Conservation (phyloP, 2,113 vertebrate genomes). For the Arothron firmamentum region DNA sequence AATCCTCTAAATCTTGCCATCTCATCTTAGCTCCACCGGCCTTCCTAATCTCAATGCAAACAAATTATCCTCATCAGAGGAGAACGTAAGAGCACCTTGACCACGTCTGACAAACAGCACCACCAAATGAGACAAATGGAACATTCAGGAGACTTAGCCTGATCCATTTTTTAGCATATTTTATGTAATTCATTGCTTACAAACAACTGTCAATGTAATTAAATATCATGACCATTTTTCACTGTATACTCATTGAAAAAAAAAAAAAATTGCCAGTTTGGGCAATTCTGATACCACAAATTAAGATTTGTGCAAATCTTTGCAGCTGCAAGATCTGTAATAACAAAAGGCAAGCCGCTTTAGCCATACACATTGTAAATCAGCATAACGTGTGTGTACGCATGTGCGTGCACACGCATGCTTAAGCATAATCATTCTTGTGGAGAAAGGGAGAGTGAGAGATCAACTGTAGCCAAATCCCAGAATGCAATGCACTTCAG, state of each 20-base stretch:
- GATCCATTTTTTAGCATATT: background rate
- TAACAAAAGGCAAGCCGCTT: slow-evolving; percentile 28
- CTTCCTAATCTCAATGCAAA: slow-evolving; percentile 73
- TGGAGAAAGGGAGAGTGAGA: slow-evolving; percentile 49
- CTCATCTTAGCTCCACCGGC: slow-evolving; percentile 72
- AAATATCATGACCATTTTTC: background rate
- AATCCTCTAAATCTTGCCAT: slow-evolving; percentile 78
- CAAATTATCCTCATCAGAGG: slow-evolving; percentile 74
- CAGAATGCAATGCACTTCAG: slow-evolving; percentile 61
- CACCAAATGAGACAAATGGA: slow-evolving; percentile 18
- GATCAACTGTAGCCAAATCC: slow-evolving; percentile 62
- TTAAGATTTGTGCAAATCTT: slow-evolving; percentile 11
- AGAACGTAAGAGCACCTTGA: slow-evolving; percentile 48
- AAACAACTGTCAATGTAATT: background rate
- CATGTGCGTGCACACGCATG: slow-evolving; percentile 11
- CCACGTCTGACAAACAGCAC: slow-evolving; percentile 23
- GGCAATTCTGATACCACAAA: background rate
- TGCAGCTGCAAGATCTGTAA: slow-evolving; percentile 19
- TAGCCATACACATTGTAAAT: slow-evolving; percentile 33
- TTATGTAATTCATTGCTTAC: background rate
- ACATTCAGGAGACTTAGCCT: background rate
- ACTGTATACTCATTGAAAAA: background rate
- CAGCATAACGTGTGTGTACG: slow-evolving; percentile 15
- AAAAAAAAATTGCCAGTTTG: background rate
- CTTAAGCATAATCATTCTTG: slow-evolving; percentile 58